Conservation (phyloP, 2,888 invertebrate species). For the Stenurella melanura region DNA sequence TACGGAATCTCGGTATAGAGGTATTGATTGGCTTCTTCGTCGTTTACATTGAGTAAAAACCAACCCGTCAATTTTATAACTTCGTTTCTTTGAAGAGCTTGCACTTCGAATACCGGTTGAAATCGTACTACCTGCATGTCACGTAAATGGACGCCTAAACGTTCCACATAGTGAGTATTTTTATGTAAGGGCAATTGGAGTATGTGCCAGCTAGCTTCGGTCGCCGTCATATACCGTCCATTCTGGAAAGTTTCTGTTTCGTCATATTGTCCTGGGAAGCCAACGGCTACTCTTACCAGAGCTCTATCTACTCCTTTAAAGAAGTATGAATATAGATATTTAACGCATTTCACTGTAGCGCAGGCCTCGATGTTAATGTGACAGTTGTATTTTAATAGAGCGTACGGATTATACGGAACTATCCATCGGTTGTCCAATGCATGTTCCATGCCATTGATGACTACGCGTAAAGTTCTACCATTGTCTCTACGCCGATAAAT, state of each 20-base stretch:
- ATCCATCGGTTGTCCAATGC: constrained; percentile 22
- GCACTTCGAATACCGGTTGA: neutral
- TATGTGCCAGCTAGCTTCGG: constrained; percentile 5
- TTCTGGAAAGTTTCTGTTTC: constrained; percentile 3
- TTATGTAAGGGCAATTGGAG: neutral
- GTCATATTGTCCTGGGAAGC: neutral
- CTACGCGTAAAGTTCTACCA: neutral
- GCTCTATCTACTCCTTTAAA: constrained; percentile 4
- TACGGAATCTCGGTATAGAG: constrained; percentile 9
- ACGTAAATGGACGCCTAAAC: constrained; percentile 8
- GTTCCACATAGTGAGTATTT: constrained; percentile 3
- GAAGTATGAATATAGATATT: constrained; percentile 27
- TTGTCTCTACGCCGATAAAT: constrained; percentile 29
- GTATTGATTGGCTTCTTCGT: constrained; percentile 5
- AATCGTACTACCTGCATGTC: constrained; percentile 3
- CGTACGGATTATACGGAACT: constrained; percentile 16
- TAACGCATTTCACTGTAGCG: neutral
- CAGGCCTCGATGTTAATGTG: constrained; percentile 13
- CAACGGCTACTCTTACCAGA: neutral
- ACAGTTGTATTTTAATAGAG: constrained; percentile 19
- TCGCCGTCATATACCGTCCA: neutral
- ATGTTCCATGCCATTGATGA: neutral
- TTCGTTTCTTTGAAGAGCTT: neutral
- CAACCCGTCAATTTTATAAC: neutral
- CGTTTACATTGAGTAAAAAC: constrained; percentile 3